These are phyloP conservation scores for Jacana jacana DNA, from an alignment of 2,113 vertebrate species.

Conservation along the genomic window DNA sequence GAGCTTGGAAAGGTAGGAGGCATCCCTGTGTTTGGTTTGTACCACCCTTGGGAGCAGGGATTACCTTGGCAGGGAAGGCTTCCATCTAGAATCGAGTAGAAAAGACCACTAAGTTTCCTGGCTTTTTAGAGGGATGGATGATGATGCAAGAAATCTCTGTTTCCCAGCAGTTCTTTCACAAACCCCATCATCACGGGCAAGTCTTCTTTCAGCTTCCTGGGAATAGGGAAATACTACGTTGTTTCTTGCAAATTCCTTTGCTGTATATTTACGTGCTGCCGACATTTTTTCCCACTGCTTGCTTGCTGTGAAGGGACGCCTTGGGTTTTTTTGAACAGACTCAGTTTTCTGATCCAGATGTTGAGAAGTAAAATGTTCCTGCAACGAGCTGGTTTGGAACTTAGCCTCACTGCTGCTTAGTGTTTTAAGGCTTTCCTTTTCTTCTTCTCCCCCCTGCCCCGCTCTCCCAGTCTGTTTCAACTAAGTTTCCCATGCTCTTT, in stretches of 20 bases:
- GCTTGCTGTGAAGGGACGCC: neutral
- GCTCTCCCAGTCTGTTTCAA: neutral
- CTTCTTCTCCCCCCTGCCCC: neutral
- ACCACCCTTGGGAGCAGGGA: neutral
- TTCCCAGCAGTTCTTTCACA: neutral
- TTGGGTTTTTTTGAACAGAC: neutral
- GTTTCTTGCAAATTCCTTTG: constrained; percentile 3
- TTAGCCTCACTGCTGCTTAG: neutral
- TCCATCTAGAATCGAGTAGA: neutral
- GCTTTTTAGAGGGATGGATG: neutral
- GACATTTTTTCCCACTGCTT: neutral
- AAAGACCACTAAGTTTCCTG: neutral
- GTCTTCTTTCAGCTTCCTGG: neutral
- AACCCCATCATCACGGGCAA: neutral
- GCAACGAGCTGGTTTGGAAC: constrained; percentile 8
- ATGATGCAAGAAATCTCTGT: neutral
- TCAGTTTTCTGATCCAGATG: constrained; percentile 9
- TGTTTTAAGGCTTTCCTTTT: neutral
- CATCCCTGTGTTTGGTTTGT: neutral
- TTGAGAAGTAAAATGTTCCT: constrained; percentile 7
- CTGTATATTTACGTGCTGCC: neutral
- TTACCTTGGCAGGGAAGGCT: constrained; percentile 12
- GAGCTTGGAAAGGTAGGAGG: neutral
- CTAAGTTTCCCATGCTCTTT: constrained; percentile 36
- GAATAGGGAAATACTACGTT: neutral